Evolutionary conservation across 2,888 invertebrate species (phyloP), one percentile per base, ranked within the genome.

Genomic region (Aelia acuminata): DNA sequence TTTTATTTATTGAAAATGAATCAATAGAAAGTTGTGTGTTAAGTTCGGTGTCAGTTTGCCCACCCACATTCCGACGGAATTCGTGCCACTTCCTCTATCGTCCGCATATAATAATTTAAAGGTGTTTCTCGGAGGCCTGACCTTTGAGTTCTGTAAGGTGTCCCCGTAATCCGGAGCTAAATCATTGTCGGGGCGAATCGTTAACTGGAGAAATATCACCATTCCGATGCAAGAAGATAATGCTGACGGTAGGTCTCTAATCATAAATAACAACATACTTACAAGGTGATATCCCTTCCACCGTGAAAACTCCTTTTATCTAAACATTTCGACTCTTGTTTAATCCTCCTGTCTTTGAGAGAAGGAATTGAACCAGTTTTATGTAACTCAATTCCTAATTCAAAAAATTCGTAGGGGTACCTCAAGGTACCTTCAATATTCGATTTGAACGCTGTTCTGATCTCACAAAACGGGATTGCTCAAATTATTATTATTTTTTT

Each of bases 141-240:
- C 63, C 63, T 70, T 70, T 70, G 31, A 70, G 63, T 70, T 18
- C 63, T 35, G 63, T 35, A 70, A 70, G 63, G 63, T 70, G 63
- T 70, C 18, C n/a, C 63, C 35, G 35, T 70, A 70, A 70, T 70
- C 63, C 35, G 18, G 18, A 31, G 1, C 10, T 70, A 70, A 70
- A 70, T 70, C 63, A 70, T 35, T 70, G 63, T 35, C 63, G 7
- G 10, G 63, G 15, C 31, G 20, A 70, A 70, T 70, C 31, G 63
- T 70, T 70, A 70, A 70, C 63, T 7, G 63, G 63, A 70, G 63
- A 70, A 70, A 70, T 70, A 70, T 70, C 63, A 70, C 63, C 63
- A 70, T 35, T 35, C 35, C 31, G 31, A 70, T 70, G 15, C 63
- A 70, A 35, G 63, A 1, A 70, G 35, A 70, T 70, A 70, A 70